Evolutionary conservation across 2,888 invertebrate genomes (phyloP).

Genomic region (Drosophila seclusa): DNA sequence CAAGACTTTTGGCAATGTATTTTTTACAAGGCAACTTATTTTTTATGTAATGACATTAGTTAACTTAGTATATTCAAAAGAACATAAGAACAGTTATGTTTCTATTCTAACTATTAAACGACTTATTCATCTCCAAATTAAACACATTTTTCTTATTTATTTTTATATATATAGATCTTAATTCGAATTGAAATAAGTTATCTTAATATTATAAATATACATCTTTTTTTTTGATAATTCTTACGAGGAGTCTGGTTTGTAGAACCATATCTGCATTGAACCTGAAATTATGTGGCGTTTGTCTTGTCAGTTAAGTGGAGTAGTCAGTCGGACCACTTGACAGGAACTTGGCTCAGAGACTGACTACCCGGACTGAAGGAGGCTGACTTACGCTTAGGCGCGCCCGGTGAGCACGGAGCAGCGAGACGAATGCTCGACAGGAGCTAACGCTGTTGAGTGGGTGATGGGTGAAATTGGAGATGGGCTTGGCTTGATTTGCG

Average conservation of each 20-base stretch:
- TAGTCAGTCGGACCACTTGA: constrained; percentile 62
- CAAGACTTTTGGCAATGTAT: neutral
- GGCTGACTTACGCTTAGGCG: constrained; percentile 56
- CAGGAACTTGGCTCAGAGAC: constrained; percentile 44
- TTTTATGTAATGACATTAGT: neutral
- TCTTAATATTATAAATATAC: neutral
- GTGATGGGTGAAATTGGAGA: constrained; percentile 26
- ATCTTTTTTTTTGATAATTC: neutral
- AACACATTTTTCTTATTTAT: neutral
- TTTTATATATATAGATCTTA: neutral
- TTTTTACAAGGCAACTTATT: neutral
- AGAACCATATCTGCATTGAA: constrained; percentile 48
- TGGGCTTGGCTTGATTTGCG: constrained; percentile 62
- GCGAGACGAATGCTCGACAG: constrained; percentile 55
- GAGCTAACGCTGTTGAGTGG: constrained; percentile 48
- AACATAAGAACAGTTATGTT: no score
- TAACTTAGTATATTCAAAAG: neutral
- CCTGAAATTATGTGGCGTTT: constrained; percentile 75
- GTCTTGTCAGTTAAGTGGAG: constrained; percentile 63
- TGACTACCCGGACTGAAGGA: constrained; percentile 38
- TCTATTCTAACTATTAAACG: neutral
- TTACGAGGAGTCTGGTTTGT: neutral
- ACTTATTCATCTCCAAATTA: neutral
- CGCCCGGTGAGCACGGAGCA: constrained; percentile 41
- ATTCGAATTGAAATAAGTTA: neutral